Evolutionary conservation across 1,140 invertebrate species (phyloP), one percentile per base, ranked within the genome.

Genomic region (Pseudomyrmex cubaensis): DNA sequence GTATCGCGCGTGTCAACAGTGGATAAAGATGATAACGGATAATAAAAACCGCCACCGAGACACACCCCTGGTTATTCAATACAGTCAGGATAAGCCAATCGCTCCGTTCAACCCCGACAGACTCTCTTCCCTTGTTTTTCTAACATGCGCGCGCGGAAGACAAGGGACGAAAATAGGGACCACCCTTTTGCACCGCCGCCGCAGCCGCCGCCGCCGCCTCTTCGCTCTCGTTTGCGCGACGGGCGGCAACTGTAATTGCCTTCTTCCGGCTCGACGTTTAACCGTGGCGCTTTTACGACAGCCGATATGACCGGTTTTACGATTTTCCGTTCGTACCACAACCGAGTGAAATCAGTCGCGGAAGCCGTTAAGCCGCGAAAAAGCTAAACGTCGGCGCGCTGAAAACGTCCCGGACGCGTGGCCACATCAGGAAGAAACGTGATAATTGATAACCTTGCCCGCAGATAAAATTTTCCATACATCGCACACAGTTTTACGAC

Each of bases 231-330:
- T 85, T 88, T 52, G 59, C 87, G 50, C 66, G 35, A 84, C 64
- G 59, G 56, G 64, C 66, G 66, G 77, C 46, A 69, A 64, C 72
- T 83, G 86, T 88, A 88, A 88, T 88, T 87, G 69, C 54, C 67
- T 56, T 56, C 77, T 67, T 88, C 74, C 63, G 46, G 73, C 46
- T 74, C 73, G 87, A 88, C 62, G 67, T 67, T 56, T 52, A 46
- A 25, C 17, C 73, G 56, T 78, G 62, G 69, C 35, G 35, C 85
- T 87, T 88, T 90, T 89, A 89, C 88, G 82, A 86, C 59, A 70
- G 62, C 77, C 76, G 82, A 83, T 87, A 90, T 84, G 86, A 84
- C 82, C 69, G 82, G 85, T 87, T 90, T 90, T 90, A 90, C 87
- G 89, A 87, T 87, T 87, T 84, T 56, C 44, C 61, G 25, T 54